phyloP scores from a whole-genome alignment of 2,113 vertebrate species.

The Oreochromis niloticus region DNA sequence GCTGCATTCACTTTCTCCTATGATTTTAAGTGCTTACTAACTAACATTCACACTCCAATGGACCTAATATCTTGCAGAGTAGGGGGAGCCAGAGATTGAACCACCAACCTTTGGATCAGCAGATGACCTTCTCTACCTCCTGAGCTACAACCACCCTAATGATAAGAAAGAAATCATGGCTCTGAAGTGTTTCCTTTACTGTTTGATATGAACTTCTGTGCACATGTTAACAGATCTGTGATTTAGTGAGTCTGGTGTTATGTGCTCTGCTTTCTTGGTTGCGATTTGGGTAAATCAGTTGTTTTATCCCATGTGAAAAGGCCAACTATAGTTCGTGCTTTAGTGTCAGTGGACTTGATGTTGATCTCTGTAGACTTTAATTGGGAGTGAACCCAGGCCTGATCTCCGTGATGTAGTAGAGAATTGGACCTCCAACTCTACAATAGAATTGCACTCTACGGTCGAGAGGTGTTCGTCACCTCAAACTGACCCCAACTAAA shows the following conservation, averaged over 20 bases:
- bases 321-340: neutral
- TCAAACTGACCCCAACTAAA: neutral
- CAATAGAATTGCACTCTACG: neutral
- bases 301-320: neutral
- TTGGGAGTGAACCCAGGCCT: neutral
- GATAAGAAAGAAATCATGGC: rapidly evolving
- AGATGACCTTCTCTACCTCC: neutral
- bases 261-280: neutral
- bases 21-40: neutral
- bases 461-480: neutral
- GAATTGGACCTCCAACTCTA: neutral
- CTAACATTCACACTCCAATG: neutral
- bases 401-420: neutral
- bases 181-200: neutral
- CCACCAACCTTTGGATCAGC: rapidly evolving
- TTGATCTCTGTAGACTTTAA: neutral
- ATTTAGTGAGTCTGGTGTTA: rapidly evolving
- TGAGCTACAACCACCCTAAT: neutral
- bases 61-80: neutral
- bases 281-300: neutral
- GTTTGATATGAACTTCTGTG: neutral
- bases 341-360: neutral
- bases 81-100: neutral
- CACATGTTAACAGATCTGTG: rapidly evolving
- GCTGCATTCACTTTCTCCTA: neutral